Base-by-base conservation (phyloP, 2,888 invertebrate genomes). In the Cantharis flavilabris region DNA sequence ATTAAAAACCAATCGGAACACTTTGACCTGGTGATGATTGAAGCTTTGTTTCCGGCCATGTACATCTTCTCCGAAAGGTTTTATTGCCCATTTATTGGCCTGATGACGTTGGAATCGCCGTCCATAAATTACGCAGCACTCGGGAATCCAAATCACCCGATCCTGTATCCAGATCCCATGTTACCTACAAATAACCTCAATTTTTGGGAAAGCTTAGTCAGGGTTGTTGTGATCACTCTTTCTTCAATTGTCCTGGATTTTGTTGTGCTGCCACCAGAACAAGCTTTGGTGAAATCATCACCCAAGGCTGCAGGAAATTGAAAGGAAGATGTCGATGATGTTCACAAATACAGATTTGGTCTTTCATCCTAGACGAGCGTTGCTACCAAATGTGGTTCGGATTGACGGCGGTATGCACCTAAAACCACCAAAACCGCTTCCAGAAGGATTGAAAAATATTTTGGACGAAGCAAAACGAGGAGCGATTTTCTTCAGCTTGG, bases 21-120 rank as follows among this genome's bases (percentile, higher is more conserved):
- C 5, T 87, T 87, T 73, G 88, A 87, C 81, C 76, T 88, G 70
- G 77, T 87, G 3, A 84, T 87, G 62, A 81, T 85, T 7, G 87
- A 88, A 80, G 84, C 83, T 5, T 82, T 84, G 16, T 76, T 83
- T 18, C 85, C 85, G 0, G 80, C 82, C 3, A 83, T 83, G 80
- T 80, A 83, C 72, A 84, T 84, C 4, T 86, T 87, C 73, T 81
- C 82, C 28, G 83, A 85, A 81, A 81, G 82, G 71, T 87, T 86
- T 72, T 80, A 85, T 13, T 84, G 84, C 76, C 87, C 88, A 0
- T 81, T 85, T 26, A 85, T 88, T 65, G 87, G 85, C 2, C 74
- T 88, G 3, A 77, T 82, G 18, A 86, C 87, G 0, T 49, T 87
- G 69, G 87, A 86, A 71, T 81, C 83, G 11, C 81, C 81, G 9